Conservation (phyloP, 2,888 invertebrate genomes). For the Podabrus alpinus region DNA sequence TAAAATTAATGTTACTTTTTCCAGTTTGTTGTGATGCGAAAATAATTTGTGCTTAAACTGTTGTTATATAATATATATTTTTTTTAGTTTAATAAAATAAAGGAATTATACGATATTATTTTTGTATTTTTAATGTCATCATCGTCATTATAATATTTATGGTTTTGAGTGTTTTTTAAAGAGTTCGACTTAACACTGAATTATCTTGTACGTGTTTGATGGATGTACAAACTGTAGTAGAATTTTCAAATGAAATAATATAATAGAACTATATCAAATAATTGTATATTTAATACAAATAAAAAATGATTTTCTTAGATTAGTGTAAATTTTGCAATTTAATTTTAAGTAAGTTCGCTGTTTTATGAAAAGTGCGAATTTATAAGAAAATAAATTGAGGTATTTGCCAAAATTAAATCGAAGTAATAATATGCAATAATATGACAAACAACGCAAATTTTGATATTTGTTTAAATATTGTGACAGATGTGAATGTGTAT, state of each 20-base stretch:
- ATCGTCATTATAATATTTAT: background rate
- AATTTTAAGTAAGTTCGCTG: slow-evolving; percentile 9
- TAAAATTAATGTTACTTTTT: background rate
- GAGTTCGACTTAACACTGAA: slow-evolving; percentile 6
- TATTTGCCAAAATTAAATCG: slow-evolving; percentile 18
- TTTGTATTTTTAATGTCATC: background rate
- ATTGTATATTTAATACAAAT: slow-evolving; percentile 36
- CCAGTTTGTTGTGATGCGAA: background rate
- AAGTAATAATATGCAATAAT: slow-evolving; percentile 49
- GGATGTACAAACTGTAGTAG: slow-evolving; percentile 54
- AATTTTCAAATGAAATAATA: slow-evolving; percentile 21
- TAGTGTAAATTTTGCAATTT: slow-evolving; percentile 24
- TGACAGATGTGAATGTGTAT: slow-evolving; percentile 49
- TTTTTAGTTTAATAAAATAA: no score
- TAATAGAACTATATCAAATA: slow-evolving; percentile 42
- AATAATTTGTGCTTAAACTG: background rate
- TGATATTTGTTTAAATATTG: slow-evolving; percentile 51
- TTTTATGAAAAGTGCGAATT: background rate
- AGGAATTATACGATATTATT: no score
- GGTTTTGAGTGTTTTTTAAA: slow-evolving; percentile 1
- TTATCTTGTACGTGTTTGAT: slow-evolving; percentile 43
- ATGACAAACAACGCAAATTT: slow-evolving; percentile 52
- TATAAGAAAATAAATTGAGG: background rate
- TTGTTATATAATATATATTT: background rate
- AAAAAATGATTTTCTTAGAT: slow-evolving; percentile 33